Base-by-base conservation (phyloP, 1,140 invertebrate genomes). In the Subanguina moxae region DNA sequence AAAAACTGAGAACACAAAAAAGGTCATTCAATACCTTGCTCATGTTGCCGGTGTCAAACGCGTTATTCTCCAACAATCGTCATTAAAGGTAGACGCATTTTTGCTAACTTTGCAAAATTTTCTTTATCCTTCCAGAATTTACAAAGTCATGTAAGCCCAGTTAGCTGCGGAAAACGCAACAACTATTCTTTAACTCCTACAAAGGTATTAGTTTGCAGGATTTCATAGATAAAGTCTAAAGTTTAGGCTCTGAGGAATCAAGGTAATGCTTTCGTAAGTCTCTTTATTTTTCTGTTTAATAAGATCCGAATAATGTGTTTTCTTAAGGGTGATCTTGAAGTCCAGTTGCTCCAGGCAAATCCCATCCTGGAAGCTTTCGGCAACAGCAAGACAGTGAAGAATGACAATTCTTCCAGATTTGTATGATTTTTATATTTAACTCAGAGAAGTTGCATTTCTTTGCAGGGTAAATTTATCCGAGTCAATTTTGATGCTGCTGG, bases 1-100 rank as follows among this genome's bases (percentile, higher is more conserved):
- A 72, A 99, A 99, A 87, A 99, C 96, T 23, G 96, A 99, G 85
- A 99, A 99, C 85, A 99, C 96, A 48, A 99, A 99, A 86, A 99
- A 99, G 88, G 96, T 99, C 38, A 99, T 99, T 82, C 96, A 99
- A 85, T 99, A 98, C 87, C 87, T 99, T 19, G 82, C 85, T 9
- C 82, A 86, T 48, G 86, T 92, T 83, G 91, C 92, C 87, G 92
- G 79, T 62, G 75, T 72, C 25, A 64, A 74, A 27, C 66, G 66
- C 43, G 27, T 67, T 56, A 28, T n/a, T n/a, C n/a, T n/a, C 45
- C 15, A 46, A 48, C 23, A n/a, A n/a, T n/a, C n/a, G n/a, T n/a
- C n/a, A n/a, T n/a, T n/a, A n/a, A 63, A 58, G 43, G 43, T 63
- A 17, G 56, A 30, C 32, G 58, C 66, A n/a, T n/a, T 52, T 68